Conservation (phyloP, 1,140 invertebrate genomes). For the Saxidomus purpurata region DNA sequence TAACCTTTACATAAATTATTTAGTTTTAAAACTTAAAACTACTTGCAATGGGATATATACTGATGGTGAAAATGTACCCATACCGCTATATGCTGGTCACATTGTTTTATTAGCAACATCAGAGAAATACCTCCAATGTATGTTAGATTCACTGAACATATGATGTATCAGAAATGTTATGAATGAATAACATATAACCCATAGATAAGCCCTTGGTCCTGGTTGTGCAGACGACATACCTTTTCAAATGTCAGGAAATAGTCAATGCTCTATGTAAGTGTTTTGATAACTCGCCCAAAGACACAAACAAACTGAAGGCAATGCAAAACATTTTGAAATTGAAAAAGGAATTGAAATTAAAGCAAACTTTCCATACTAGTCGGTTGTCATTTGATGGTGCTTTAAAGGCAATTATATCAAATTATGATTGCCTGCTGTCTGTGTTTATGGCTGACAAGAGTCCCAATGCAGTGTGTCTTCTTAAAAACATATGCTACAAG, state of each 20-base stretch:
- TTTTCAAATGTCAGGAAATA: no score
- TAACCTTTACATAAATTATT: conserved; percentile 41
- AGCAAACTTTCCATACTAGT: no score
- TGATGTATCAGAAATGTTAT: conserved; percentile 31
- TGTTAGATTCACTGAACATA: neutral
- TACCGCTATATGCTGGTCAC: conserved; percentile 48
- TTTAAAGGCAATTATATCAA: no score
- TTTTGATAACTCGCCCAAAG: neutral
- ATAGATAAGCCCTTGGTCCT: neutral
- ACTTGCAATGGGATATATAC: conserved; percentile 2
- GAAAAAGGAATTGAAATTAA: no score
- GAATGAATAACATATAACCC: neutral
- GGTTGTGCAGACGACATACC: neutral
- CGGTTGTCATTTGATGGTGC: no score
- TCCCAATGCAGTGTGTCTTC: no score
- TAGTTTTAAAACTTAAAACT: conserved; percentile 16
- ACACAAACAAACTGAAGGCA: no score
- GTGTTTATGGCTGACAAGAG: no score
- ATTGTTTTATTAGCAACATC: conserved; percentile 18
- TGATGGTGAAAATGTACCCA: conserved; percentile 3
- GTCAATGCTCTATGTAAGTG: neutral
- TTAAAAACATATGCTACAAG: no score
- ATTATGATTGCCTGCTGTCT: no score
- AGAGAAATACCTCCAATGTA: conserved; percentile 22
- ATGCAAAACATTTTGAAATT: neutral